Percentiles rank a stretch among this genome's conserved stretches.
phyloP scores from a whole-genome alignment of 2,113 vertebrate genomes.

The Cygnus buccinator region DNA sequence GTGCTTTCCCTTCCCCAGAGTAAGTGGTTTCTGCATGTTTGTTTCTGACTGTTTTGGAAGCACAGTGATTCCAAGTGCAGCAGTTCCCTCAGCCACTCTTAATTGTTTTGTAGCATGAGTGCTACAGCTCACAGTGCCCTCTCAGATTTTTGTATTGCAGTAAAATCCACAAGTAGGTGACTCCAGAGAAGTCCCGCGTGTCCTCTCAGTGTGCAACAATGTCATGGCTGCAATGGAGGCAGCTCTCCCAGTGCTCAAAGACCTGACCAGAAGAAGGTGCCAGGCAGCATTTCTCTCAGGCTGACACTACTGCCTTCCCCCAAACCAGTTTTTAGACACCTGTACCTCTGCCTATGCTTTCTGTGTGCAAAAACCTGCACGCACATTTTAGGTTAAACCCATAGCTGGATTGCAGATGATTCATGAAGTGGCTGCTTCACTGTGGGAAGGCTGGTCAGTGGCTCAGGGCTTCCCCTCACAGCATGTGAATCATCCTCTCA shows the following conservation, averaged over 20 bases:
- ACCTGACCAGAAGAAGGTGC: not conserved
- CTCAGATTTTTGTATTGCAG: not conserved
- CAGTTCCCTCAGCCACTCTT: not conserved
- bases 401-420: accelerated
- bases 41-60: not conserved
- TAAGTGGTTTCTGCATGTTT: not conserved
- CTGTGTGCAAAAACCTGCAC: not conserved
- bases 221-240: not conserved
- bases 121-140: not conserved
- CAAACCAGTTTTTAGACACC: not conserved
- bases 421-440: not conserved
- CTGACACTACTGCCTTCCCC: not conserved
- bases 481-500: accelerated
- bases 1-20: not conserved
- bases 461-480: not conserved
- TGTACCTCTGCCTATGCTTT: not conserved
- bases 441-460: not conserved
- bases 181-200: not conserved
- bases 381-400: not conserved
- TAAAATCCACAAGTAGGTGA: not conserved
- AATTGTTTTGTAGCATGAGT: not conserved
- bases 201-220: not conserved
- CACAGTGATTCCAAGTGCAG: not conserved
- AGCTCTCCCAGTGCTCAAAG: not conserved
- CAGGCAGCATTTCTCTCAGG: not conserved